Base-by-base conservation (phyloP, 2,797 vertebrate species). In the Brachyalestes nurse region DNA sequence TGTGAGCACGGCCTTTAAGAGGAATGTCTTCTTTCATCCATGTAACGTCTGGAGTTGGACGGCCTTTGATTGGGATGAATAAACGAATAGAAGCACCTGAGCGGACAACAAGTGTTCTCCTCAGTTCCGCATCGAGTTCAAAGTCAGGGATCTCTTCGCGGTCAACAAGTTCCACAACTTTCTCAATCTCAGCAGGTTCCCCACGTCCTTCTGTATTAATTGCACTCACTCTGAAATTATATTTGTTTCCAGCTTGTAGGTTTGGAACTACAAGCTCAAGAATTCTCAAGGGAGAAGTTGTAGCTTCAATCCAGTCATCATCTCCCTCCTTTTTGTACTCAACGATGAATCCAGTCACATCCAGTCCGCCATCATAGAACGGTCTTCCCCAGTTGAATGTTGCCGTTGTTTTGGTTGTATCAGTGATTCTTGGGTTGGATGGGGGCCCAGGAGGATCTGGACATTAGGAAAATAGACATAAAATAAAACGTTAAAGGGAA, bases 361-460 rank as follows among this genome's bases (percentile, higher is more conserved):
- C 95, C 89, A 99, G 97, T 77, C 98, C 98, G 83, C 98, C 98
- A 64, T 99, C 98, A 80, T 99, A 99, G 87, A 97, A 96, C 79
- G 98, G 98, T 88, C 95, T 96, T 75, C 95, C 91, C 98, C 98
- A 99, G 75, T 94, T 90, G 78, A 99, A 95, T 78, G 95, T 95
- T 83, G 97, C 98, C 76, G 97, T 96, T 80, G 95, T 97, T 91
- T 97, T 99, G 77, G 98, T 99, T 75, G 98, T 99, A 79, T 99
- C 98, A 82, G 93, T 92, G 88, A 99, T 95, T 89, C 91, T 96
- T 86, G 96, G 91, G 87, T 99, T 99, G 86, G 98, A 96, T 88
- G 98, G 98, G 86, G 98, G 98, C 83, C 98, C 98, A 74, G 98
- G 98, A 89, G 97, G 97, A 92, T 99, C 98, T 99, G 88, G 77